Conservation (phyloP, 2,113 vertebrate genomes). For the Eublepharis macularius region DNA sequence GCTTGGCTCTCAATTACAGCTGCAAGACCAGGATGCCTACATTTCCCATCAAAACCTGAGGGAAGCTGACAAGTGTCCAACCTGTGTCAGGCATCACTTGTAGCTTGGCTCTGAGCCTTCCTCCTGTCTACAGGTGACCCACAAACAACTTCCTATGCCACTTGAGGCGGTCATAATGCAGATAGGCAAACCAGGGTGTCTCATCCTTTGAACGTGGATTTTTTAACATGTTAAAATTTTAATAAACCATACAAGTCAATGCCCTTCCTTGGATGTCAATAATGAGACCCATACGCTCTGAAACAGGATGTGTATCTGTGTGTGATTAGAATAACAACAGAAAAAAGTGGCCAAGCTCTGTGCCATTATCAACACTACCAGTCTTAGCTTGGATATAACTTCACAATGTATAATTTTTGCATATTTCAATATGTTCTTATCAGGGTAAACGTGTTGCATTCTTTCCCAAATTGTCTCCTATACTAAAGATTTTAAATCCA, state of each 20-base stretch:
- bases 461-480: constrained; percentile 67
- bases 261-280: neutral
- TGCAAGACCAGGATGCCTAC: no score
- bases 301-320: neutral
- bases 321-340: neutral
- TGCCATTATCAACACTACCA: constrained; percentile 36
- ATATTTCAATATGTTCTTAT: constrained; percentile 66
- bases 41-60: no score
- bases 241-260: neutral
- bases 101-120: no score
- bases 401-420: neutral
- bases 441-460: constrained; percentile 64
- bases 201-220: neutral
- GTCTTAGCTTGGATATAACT: constrained; percentile 49
- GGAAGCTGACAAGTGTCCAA: no score
- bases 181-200: neutral
- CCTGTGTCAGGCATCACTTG: no score
- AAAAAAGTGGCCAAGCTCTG: constrained; percentile 35
- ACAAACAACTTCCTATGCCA: neutral
- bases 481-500: constrained; percentile 70
- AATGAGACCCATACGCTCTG: constrained; percentile 8
- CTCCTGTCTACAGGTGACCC: neutral
- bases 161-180: neutral
- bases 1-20: no score
- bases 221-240: neutral